Conservation (phyloP, 2,797 vertebrate genomes). For the Pangasius mekongensis region DNA sequence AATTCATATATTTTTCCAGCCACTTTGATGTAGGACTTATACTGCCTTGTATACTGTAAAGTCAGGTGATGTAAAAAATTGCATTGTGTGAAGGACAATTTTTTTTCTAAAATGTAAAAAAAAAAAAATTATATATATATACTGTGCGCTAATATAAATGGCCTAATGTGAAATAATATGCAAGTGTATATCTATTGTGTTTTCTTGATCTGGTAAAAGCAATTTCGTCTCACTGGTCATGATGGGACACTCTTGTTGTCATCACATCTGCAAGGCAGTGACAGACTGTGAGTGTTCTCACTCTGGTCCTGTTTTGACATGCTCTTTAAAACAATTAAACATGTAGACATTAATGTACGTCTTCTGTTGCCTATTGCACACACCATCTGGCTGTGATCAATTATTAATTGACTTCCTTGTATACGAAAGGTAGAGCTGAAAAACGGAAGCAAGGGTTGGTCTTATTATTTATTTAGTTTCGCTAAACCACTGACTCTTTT, state of each 20-base stretch:
- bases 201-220: slow-evolving; percentile 54
- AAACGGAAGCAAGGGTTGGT: slow-evolving; percentile 64
- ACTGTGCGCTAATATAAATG: slow-evolving; percentile 52
- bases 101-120: slow-evolving; percentile 28
- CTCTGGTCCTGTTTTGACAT: slow-evolving; percentile 80
- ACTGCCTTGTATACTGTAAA: slow-evolving; percentile 60
- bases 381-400: slow-evolving; percentile 83
- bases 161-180: slow-evolving; percentile 59
- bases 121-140: neutral
- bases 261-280: slow-evolving; percentile 47
- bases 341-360: slow-evolving; percentile 81
- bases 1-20: slow-evolving; percentile 65
- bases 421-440: slow-evolving; percentile 68
- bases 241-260: slow-evolving; percentile 46
- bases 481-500: slow-evolving; percentile 59
- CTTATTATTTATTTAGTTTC: slow-evolving; percentile 84
- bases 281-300: slow-evolving; percentile 66
- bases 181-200: slow-evolving; percentile 58
- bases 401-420: slow-evolving; percentile 81
- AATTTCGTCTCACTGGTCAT: slow-evolving; percentile 28
- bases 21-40: slow-evolving; percentile 63
- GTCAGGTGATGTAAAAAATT: slow-evolving; percentile 55
- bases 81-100: slow-evolving; percentile 54
- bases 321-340: slow-evolving; percentile 86
- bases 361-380: slow-evolving; percentile 79